phyloP scores from a whole-genome alignment of 1,140 invertebrate species.

The Brevipalpus yothersi region DNA sequence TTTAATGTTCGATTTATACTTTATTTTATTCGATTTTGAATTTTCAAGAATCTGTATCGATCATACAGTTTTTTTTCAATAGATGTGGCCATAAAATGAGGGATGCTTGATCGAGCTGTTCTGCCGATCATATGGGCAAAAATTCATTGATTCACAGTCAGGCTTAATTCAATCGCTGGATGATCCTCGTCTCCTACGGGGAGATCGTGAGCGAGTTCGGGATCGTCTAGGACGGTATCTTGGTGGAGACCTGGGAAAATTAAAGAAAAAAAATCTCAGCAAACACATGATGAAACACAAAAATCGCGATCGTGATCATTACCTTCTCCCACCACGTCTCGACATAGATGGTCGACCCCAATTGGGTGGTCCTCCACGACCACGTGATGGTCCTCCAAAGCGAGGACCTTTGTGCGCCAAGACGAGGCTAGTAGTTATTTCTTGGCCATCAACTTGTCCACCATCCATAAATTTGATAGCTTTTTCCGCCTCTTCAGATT shows the following conservation, averaged over 20 bases:
- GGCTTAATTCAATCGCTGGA: background rate
- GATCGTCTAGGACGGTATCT: background rate
- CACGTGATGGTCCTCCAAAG: constrained; percentile 20
- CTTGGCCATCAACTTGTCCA: constrained; percentile 58
- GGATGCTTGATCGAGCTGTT: too few species aligned
- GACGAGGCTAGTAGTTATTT: constrained; percentile 70
- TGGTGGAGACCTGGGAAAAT: background rate
- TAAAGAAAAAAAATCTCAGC: background rate
- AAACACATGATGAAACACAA: background rate
- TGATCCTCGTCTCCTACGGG: background rate
- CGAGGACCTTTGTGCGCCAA: constrained; percentile 39
- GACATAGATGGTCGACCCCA: background rate
- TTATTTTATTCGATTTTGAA: too few species aligned
- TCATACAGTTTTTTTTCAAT: too few species aligned
- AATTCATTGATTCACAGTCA: too few species aligned
- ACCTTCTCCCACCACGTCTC: background rate
- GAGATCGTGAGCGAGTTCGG: background rate
- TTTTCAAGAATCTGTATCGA: too few species aligned
- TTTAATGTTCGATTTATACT: too few species aligned
- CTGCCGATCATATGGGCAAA: too few species aligned
- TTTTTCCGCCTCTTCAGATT: constrained; percentile 80
- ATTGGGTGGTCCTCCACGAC: background rate
- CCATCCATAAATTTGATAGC: constrained; percentile 99
- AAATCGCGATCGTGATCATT: background rate
- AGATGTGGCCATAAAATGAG: too few species aligned